These are phyloP conservation scores for Pagetopsis macropterus DNA, from an alignment of 2,797 vertebrate genomes.

Conservation along the genomic window DNA sequence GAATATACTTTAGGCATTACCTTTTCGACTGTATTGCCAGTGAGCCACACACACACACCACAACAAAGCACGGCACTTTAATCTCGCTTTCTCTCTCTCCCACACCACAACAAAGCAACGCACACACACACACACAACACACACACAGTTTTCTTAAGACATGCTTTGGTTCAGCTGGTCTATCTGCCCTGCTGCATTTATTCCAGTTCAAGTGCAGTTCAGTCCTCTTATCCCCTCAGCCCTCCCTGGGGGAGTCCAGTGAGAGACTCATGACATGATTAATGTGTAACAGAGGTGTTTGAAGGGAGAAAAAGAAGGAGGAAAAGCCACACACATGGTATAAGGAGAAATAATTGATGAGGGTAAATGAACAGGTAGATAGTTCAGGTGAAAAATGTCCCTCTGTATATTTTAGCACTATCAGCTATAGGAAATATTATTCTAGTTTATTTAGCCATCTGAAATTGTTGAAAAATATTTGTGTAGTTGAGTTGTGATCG, in stretches of 20 bases:
- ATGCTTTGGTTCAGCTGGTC: constrained; percentile 57
- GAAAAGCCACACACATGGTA: constrained; percentile 6
- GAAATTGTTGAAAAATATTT: background rate
- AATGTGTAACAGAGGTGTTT: constrained; percentile 52
- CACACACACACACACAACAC: background rate
- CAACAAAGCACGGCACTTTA: constrained; percentile 21
- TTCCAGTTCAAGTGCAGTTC: constrained; percentile 76
- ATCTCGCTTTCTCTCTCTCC: background rate
- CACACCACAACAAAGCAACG: background rate
- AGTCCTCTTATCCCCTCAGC: constrained; percentile 61
- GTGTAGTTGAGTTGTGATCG: too few species aligned
- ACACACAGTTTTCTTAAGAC: constrained; percentile 53
- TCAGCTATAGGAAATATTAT: background rate
- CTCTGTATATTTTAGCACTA: background rate
- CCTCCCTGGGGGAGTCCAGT: constrained; percentile 50
- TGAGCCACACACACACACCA: constrained; percentile 16
- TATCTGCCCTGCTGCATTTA: constrained; percentile 42
- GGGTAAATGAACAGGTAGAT: constrained; percentile 21
- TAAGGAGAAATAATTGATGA: constrained; percentile 37
- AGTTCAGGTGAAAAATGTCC: constrained; percentile 12
- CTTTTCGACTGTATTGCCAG: constrained; percentile 37
- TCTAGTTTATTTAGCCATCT: background rate
- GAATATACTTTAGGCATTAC: constrained; percentile 51
- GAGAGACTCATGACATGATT: constrained; percentile 60
- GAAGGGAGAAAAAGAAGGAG: constrained; percentile 34